Evolutionary conservation across 2,113 vertebrate genomes (phyloP), one percentile per base, ranked within the genome.

Genomic region (Neotoma lepida): DNA sequence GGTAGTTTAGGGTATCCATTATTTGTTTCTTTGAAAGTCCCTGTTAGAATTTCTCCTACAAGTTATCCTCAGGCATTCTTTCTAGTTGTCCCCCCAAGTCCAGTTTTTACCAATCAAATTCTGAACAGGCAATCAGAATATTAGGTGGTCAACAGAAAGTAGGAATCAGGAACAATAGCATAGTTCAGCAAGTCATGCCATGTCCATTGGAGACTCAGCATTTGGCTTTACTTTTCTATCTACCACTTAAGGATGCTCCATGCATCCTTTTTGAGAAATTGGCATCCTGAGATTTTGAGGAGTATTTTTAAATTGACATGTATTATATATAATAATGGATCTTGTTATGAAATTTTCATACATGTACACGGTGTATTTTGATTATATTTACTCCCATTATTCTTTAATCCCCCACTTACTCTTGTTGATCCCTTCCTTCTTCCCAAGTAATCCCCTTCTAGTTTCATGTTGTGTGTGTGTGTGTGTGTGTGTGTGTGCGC

Each of bases 291-390:
- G 6, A 12, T 22, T 58, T 74, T 74, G 89, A 74, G 33, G 87
- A 76, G n/a, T 91, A 76, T 85, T 76, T 86, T 58, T 26, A 46
- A 86, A 91, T 84, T 61, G 61, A 89, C 39, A 46, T 91, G 18
- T 73, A 35, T 28, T 33, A n/a, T 77, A 82, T 22, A 49, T 28
- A 84, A 44, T 84, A 84, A 44, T 84, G 39, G 39, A 8, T 30
- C 8, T 64, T 12, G 46, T 64, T 64, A 33, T 41, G 17, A 85
- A 41, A 46, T 33, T 64, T 64, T 49, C 61, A 66, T 46, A 35
- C 41, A 66, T 35, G 9, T 22, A 12, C 18, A 49, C 46, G 33
- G 33, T 33, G 4, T 46, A 33, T 63, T 82, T 63, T 28, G 26
- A 64, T 61, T 41, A 39, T 85, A 85, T 85, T 44, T 46, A 6